Percentiles rank a stretch among this genome's conserved stretches.
Conservation (phyloP, 2,797 vertebrate genomes). For the Macrochelys suwanniensis region DNA sequence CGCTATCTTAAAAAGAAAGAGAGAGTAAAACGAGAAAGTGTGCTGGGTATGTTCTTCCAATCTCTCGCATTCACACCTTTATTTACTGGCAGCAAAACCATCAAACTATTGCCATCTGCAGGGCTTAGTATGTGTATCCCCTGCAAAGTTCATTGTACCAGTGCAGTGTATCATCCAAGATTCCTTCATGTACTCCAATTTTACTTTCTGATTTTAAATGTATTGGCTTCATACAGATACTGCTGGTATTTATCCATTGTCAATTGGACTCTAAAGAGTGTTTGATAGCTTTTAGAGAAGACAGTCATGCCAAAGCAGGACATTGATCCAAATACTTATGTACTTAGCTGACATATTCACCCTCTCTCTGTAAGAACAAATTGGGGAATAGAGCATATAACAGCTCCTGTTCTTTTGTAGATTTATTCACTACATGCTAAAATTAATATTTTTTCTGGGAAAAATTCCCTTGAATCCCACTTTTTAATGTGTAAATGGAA, state of each 20-base stretch:
- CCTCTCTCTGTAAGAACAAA: not conserved
- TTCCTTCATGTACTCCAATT: slow-evolving; percentile 33
- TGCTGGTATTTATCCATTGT: not conserved
- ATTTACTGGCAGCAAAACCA: not conserved
- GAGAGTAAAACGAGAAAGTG: not conserved
- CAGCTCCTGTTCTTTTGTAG: not conserved
- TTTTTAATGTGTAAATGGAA: not conserved
- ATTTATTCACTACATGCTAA: rapidly evolving
- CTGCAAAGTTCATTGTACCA: not conserved
- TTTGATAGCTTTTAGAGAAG: slow-evolving; percentile 5
- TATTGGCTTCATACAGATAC: not conserved
- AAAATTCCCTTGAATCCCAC: not conserved
- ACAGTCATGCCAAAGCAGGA: not conserved
- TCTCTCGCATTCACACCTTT: not conserved
- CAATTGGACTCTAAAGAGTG: not conserved
- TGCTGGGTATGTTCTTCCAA: not conserved
- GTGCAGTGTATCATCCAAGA: not conserved
- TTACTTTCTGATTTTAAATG: slow-evolving; percentile 13
- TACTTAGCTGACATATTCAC: not conserved
- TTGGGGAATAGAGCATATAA: rapidly evolving
- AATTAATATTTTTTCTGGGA: not conserved
- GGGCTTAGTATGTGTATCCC: not conserved
- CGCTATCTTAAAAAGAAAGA: not conserved
- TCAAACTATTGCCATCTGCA: not conserved
- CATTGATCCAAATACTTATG: not conserved